Base-by-base conservation (phyloP, 2,113 vertebrate species). In the Syngnathus typhle region DNA sequence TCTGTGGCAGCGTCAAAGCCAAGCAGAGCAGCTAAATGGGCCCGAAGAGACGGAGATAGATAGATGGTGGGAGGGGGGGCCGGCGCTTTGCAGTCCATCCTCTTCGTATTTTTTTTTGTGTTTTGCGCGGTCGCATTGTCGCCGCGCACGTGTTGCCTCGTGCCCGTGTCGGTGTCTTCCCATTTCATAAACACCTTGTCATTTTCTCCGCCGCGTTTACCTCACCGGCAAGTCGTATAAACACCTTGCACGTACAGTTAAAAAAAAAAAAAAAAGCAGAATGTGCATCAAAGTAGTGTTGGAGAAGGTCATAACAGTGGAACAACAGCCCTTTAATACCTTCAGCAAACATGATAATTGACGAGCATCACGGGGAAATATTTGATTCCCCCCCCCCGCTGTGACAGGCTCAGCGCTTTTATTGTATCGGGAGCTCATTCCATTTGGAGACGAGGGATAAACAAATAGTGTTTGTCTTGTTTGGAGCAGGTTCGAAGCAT, bases 201-300 rank as follows among this genome's bases (percentile, higher is more conserved):
- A 91, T 91, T 91, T 91, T 88, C 88, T 86, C 76, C 41, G 56
- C 75, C 62, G 77, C 89, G 85, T 88, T 88, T 88, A 90, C 81
- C 81, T 90, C 86, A 77, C 71, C 76, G 67, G 88, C 80, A 79
- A 87, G 80, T 84, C 84, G 79, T 84, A 88, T 90, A 90, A 90
- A 89, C 84, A 88, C 77, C 47, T 46, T 60, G 47, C n/a, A n/a
- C 44, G 13, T 13, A n/a, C n/a, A n/a, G n/a, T n/a, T n/a, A n/a
- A n/a, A n/a, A n/a, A n/a, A n/a, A n/a, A n/a, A n/a, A n/a, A n/a
- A n/a, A n/a, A n/a, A n/a, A n/a, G 65, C 63, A 18, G 18, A 67
- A 75, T 73, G 67, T 49, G 69, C 77, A 76, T 82, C 74, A 76
- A 79, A 71, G 60, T 15, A 2, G 56, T 47, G 65, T 74, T 67